phyloP scores from a whole-genome alignment of 2,113 vertebrate genomes.

The Chaetops frenatus region DNA sequence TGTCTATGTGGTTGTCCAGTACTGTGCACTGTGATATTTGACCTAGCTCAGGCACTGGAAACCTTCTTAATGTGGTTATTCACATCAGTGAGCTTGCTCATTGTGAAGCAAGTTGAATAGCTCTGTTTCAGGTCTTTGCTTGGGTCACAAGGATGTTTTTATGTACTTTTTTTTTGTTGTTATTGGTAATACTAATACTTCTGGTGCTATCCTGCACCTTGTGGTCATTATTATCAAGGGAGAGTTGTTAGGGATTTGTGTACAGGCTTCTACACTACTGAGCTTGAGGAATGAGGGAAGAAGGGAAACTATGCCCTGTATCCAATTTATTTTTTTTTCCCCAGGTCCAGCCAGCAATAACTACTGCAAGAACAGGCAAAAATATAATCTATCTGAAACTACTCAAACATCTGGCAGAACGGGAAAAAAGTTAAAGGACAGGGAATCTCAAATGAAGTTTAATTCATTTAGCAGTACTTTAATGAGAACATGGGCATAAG shows the following conservation, averaged over 20 bases:
- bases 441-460: background rate
- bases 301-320: background rate
- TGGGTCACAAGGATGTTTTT: background rate
- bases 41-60: background rate
- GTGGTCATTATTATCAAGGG: background rate
- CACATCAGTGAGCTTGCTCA: background rate
- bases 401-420: background rate
- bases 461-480: background rate
- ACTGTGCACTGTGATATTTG: background rate
- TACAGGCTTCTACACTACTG: background rate
- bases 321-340: background rate
- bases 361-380: background rate
- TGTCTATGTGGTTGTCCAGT: background rate
- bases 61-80: background rate
- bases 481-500: background rate
- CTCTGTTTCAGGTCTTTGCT: background rate
- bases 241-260: rapidly evolving
- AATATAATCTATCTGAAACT: background rate
- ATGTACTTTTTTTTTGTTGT: background rate
- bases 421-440: background rate
- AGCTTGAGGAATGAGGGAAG: background rate
- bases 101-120: background rate
- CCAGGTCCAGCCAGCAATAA: background rate
- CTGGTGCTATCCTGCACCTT: background rate
- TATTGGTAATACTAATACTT: background rate